Conservation (phyloP, 1,140 invertebrate species). For the Hylaeus anthracinus region DNA sequence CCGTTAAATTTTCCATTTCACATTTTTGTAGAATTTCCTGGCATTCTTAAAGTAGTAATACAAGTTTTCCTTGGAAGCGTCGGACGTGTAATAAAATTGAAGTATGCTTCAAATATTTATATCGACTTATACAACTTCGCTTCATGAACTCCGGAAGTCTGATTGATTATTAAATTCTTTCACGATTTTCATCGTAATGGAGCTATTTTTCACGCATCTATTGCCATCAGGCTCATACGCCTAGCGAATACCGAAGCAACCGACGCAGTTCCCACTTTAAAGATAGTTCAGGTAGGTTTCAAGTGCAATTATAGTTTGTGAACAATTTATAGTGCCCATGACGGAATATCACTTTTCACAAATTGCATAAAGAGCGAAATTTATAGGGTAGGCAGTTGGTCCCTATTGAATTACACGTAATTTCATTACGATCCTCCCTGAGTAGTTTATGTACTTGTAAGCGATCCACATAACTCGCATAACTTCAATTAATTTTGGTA, state of each 20-base stretch:
- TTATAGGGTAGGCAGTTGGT: not conserved
- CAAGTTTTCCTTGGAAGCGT: too few species aligned
- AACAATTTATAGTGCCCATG: not conserved
- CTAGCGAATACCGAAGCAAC: too few species aligned
- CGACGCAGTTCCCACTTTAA: too few species aligned
- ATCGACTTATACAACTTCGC: not conserved
- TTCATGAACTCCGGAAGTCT: not conserved
- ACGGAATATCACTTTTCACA: not conserved
- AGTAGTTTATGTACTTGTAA: slow-evolving; percentile 15
- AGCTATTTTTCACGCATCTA: not conserved
- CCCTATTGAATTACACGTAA: not conserved
- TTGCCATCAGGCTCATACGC: not conserved
- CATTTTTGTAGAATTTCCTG: too few species aligned
- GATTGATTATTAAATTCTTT: not conserved
- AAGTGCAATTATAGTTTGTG: not conserved
- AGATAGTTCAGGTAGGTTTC: not conserved
- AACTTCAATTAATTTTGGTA: not conserved
- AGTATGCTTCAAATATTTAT: not conserved
- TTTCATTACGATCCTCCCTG: not conserved
- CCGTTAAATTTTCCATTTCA: too few species aligned
- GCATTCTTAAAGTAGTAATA: too few species aligned
- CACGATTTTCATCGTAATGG: not conserved
- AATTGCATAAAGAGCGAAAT: slow-evolving; percentile 9
- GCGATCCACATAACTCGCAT: not conserved
- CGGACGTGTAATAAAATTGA: not conserved